Evolutionary conservation across 30 jellyfish, hydroid and myxozoan genomes (phyloP).

Genomic region (Aurelia aurita complex sp. Pacific): DNA sequence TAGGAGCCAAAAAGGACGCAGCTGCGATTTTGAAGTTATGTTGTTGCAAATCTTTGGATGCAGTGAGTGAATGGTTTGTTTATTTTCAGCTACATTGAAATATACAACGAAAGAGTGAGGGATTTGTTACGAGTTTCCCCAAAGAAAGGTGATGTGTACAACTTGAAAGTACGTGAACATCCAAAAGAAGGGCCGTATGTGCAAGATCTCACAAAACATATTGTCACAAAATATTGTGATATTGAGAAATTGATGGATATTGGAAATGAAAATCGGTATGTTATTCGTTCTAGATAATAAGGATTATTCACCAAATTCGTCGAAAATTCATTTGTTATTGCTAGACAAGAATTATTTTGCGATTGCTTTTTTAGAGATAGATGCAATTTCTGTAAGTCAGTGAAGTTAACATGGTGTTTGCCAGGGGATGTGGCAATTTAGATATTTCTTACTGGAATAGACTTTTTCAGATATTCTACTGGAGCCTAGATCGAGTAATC

Average conservation of each 20-base stretch:
- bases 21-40: too few relatives aligned
- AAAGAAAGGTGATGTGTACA: slow-evolving; percentile 84
- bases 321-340: background rate
- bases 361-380: too few relatives aligned
- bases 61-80: background rate
- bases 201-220: slow-evolving; percentile 76
- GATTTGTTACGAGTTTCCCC: slow-evolving; percentile 80
- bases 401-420: too few relatives aligned
- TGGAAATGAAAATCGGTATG: slow-evolving; percentile 74
- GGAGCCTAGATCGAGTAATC: too few relatives aligned
- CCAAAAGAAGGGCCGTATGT: slow-evolving; percentile 87
- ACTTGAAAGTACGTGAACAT: slow-evolving; percentile 80
- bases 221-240: slow-evolving; percentile 75
- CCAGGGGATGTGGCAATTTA: too few relatives aligned
- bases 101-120: slow-evolving; percentile 81
- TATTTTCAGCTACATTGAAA: slow-evolving; percentile 61
- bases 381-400: too few relatives aligned
- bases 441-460: too few relatives aligned
- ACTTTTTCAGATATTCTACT: too few relatives aligned
- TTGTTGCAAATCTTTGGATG: background rate
- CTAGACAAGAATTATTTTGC: too few relatives aligned
- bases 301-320: background rate
- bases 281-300: background rate
- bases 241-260: slow-evolving; percentile 80
- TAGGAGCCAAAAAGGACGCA: too few relatives aligned